A percentile compares a stretch with the other conserved stretches of the same genome.
Evolutionary conservation across 2,888 invertebrate genomes (phyloP).

Genomic region (Sinodicranocentrus sp.): DNA sequence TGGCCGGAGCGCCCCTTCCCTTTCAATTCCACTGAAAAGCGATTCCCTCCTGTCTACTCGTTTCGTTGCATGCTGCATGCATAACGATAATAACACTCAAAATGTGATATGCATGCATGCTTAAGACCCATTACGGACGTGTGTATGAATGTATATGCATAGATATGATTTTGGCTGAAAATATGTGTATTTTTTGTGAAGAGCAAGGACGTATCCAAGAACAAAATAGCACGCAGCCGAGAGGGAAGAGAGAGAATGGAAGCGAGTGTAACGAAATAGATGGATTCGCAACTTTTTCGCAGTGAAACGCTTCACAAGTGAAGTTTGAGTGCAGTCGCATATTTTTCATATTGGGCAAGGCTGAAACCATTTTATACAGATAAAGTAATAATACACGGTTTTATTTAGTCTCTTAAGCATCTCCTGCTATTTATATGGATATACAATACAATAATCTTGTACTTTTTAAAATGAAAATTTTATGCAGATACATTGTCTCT

Average conservation of each 20-base stretch:
- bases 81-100: neutral
- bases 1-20: too few species aligned
- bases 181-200: slow-evolving; percentile 41
- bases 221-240: slow-evolving; percentile 55
- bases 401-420: neutral
- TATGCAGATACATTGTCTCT: neutral
- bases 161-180: neutral
- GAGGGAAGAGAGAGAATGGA: neutral
- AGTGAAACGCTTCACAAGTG: neutral
- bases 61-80: slow-evolving; percentile 18
- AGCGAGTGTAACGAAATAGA: slow-evolving; percentile 6
- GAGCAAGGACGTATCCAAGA: slow-evolving; percentile 67
- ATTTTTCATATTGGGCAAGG: neutral
- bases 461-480: too few species aligned
- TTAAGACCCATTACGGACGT: neutral
- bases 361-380: neutral
- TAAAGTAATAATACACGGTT: neutral
- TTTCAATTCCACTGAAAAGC: too few species aligned
- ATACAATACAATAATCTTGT: neutral
- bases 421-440: neutral
- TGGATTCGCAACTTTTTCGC: slow-evolving; percentile 8
- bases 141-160: neutral
- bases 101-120: neutral
- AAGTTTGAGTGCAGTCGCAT: neutral
- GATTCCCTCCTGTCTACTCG: slow-evolving; percentile 6